These are phyloP conservation scores for Oconnorella tubifera DNA, from an alignment of 2,888 invertebrate species.

Conservation along the genomic window DNA sequence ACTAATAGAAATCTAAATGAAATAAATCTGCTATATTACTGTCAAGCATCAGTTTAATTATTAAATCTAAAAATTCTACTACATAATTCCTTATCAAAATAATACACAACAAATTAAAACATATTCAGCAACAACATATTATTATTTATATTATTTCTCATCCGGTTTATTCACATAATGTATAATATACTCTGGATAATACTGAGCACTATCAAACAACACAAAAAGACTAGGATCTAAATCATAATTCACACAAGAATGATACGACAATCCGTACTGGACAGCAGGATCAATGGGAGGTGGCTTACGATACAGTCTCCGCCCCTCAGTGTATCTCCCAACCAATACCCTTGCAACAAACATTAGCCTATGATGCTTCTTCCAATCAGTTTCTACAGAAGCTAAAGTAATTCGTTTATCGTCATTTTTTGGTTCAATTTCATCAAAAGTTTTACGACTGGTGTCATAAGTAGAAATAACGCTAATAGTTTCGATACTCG, in stretches of 20 bases:
- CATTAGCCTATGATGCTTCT: slow-evolving; percentile 35
- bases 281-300: slow-evolving; percentile 42
- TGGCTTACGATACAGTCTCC: slow-evolving; percentile 42
- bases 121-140: too few species aligned
- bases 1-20: too few species aligned
- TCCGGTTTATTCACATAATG: too few species aligned
- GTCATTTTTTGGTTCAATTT: neutral
- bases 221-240: slow-evolving; percentile 22
- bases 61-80: too few species aligned
- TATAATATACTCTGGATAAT: slow-evolving; percentile 26
- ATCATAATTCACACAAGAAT: slow-evolving; percentile 22
- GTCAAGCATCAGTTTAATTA: too few species aligned
- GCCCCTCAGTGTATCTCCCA: slow-evolving; percentile 46
- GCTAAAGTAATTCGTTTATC: too few species aligned
- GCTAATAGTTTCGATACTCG: too few species aligned
- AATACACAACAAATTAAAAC: too few species aligned
- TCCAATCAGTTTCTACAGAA: neutral
- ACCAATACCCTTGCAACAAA: slow-evolving; percentile 48
- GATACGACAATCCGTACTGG: slow-evolving; percentile 41
- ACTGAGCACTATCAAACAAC: slow-evolving; percentile 22
- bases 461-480: neutral
- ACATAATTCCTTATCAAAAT: too few species aligned
- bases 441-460: neutral
- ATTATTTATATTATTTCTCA: too few species aligned
- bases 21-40: too few species aligned